These are phyloP conservation scores for Alectoris magna DNA, from an alignment of 2,797 vertebrate species.

Conservation along the genomic window DNA sequence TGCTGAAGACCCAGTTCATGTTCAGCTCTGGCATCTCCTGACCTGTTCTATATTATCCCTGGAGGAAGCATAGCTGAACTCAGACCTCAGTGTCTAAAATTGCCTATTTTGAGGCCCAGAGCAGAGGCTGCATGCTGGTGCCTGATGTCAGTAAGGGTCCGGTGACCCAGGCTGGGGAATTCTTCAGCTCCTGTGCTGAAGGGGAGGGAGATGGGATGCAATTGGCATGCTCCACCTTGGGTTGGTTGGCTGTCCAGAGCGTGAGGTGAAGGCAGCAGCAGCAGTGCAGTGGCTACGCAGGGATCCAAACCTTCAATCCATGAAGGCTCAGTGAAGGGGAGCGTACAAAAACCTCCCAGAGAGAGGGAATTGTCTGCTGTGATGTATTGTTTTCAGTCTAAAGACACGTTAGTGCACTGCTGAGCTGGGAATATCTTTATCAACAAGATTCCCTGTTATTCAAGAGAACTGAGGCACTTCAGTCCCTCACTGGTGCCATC, in stretches of 20 bases:
- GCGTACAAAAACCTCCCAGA: background rate
- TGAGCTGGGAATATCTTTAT: conserved; percentile 17
- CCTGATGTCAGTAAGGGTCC: background rate
- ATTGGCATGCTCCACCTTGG: background rate
- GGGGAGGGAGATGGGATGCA: background rate
- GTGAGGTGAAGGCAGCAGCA: background rate
- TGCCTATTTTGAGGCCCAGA: background rate
- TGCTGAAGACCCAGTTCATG: background rate
- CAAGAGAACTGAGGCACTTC: conserved; percentile 6
- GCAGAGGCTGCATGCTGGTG: rapidly evolving
- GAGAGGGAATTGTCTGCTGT: background rate
- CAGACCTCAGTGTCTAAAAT: background rate
- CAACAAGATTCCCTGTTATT: background rate
- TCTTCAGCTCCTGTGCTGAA: background rate
- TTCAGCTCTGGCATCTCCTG: background rate
- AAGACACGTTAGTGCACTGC: background rate
- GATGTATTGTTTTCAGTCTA: background rate
- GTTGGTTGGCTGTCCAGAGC: background rate
- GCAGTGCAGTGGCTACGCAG: background rate
- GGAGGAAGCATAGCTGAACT: conserved; percentile 1
- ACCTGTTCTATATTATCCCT: conserved; percentile 27
- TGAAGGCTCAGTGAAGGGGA: background rate
- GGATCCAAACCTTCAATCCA: background rate
- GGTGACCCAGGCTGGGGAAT: background rate
- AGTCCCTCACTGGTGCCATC: background rate